These are phyloP conservation scores for Oryzias dopingdopingensis DNA, from an alignment of 2,797 vertebrate species.

Conservation along the genomic window DNA sequence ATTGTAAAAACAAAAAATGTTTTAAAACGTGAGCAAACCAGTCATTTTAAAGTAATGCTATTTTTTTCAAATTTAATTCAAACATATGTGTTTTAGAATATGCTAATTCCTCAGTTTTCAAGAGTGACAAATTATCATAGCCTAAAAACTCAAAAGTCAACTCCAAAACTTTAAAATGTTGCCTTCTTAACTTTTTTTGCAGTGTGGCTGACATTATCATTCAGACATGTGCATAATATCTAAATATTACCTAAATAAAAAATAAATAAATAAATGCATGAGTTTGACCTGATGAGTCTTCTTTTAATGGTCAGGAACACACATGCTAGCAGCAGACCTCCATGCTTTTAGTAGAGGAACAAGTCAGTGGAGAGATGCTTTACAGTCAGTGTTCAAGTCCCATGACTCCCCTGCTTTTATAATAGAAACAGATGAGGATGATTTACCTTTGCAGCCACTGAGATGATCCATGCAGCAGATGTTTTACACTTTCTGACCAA, in stretches of 20 bases:
- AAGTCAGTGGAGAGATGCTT: constrained; percentile 53
- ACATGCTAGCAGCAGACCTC: constrained; percentile 14
- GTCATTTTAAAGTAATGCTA: no score
- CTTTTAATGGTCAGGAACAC: constrained; percentile 5
- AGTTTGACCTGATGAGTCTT: constrained; percentile 9
- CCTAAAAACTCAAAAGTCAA: no score
- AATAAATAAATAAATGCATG: background rate
- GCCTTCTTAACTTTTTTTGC: no score
- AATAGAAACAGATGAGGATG: constrained; percentile 77
- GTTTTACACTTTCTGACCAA: constrained; percentile 99
- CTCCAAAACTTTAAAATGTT: no score
- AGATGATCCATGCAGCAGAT: constrained; percentile 96
- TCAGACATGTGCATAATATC: no score
- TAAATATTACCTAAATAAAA: background rate
- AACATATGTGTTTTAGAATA: no score
- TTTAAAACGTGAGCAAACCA: no score
- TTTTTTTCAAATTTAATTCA: no score
- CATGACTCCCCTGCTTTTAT: constrained; percentile 55
- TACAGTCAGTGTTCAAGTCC: constrained; percentile 58
- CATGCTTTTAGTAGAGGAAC: constrained; percentile 26
- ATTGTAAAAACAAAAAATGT: no score
- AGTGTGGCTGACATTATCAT: no score
- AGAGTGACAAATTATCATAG: no score
- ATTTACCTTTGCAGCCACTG: constrained; percentile 91
- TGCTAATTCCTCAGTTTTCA: no score